A percentile compares a stretch with the other conserved stretches of the same genome.
These are phyloP conservation scores for Serilophus lunatus DNA, from an alignment of 2,113 vertebrate species.

Conservation along the genomic window DNA sequence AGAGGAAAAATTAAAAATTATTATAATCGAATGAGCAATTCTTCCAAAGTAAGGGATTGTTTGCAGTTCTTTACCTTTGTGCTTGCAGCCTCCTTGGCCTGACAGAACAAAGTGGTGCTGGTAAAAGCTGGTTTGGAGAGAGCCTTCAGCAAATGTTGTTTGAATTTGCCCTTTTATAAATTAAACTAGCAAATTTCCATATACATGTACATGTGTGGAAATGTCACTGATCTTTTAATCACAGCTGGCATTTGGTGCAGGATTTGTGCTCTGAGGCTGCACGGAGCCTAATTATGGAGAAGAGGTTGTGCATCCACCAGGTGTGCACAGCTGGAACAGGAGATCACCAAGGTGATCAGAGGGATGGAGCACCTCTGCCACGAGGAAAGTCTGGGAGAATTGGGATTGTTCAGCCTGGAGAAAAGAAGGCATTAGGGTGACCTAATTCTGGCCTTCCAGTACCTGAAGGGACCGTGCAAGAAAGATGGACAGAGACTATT, in stretches of 20 bases:
- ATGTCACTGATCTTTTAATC: constrained; percentile 14
- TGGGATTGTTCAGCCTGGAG: neutral
- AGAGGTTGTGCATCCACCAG: no score
- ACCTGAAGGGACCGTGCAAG: neutral
- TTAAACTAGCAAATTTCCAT: neutral
- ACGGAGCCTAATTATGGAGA: neutral
- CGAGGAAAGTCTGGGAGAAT: neutral
- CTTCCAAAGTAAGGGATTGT: neutral
- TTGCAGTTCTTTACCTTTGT: fast-evolving
- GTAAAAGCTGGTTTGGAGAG: neutral
- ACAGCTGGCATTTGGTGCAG: neutral
- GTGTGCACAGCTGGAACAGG: neutral
- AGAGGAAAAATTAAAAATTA: neutral
- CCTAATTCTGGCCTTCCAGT: neutral
- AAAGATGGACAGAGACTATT: no score
- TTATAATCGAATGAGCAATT: neutral
- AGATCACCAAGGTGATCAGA: neutral
- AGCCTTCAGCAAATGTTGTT: neutral
- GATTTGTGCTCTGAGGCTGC: neutral
- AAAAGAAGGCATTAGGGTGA: neutral
- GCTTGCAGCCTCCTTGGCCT: neutral
- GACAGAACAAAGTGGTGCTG: neutral
- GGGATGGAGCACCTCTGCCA: neutral
- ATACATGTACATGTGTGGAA: neutral
- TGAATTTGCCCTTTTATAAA: neutral